Evolutionary conservation across 2,113 vertebrate species (phyloP).

Genomic region (Parotia lawesii): DNA sequence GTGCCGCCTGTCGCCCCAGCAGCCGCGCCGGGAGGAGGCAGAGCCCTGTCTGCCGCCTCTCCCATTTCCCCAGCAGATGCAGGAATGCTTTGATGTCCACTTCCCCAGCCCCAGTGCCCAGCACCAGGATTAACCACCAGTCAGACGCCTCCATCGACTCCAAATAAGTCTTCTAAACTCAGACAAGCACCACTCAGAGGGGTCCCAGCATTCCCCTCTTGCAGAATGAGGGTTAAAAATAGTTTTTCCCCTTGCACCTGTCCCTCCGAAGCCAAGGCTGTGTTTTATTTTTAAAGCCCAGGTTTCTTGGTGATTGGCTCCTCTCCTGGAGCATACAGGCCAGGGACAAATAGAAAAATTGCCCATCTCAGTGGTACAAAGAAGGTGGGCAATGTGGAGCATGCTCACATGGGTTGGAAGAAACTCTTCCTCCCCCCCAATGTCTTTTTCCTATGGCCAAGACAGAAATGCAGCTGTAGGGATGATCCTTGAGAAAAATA

Average conservation of each 20-base stretch:
- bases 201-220: neutral
- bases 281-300: neutral
- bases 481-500: neutral
- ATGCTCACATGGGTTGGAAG: neutral
- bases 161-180: constrained; percentile 2
- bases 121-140: constrained; percentile 3
- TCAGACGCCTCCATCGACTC: neutral
- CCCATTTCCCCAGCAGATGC: neutral
- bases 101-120: neutral
- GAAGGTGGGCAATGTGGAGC: neutral
- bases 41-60: neutral
- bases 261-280: neutral
- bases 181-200: neutral
- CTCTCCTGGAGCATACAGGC: neutral
- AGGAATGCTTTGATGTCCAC: constrained; percentile 30
- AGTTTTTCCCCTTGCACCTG: constrained; percentile 2
- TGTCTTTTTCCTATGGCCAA: neutral
- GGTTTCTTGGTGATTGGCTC: neutral
- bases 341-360: neutral
- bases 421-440: neutral
- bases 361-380: rapidly evolving
- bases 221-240: constrained; percentile 11
- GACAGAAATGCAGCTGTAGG: neutral
- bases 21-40: neutral
- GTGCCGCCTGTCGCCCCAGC: rapidly evolving